Evolutionary conservation across 1,140 invertebrate genomes (phyloP).

Genomic region (Drosophila sulfurigaster): DNA sequence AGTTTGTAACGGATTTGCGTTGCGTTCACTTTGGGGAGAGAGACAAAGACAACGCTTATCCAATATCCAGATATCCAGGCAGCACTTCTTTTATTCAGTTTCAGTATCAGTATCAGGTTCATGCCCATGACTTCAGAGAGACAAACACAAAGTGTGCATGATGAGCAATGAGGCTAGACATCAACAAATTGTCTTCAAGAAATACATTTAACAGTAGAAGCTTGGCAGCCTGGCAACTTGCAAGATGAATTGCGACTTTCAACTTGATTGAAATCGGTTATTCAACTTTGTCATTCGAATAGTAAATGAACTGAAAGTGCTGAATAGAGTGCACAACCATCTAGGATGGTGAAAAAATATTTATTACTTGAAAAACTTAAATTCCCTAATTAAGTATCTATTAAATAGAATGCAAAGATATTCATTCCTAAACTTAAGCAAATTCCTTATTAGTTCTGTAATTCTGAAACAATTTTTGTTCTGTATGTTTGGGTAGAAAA

Average conservation of each 20-base stretch:
- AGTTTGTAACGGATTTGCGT: constrained; percentile 79
- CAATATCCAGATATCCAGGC: constrained; percentile 6
- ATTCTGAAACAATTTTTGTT: too few species aligned
- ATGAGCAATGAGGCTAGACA: constrained; percentile 43
- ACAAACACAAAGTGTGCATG: constrained; percentile 22
- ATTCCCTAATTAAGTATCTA: too few species aligned
- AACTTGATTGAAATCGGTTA: constrained; percentile 46
- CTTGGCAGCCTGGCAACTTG: not conserved
- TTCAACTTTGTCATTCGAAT: constrained; percentile 39
- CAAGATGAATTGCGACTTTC: constrained; percentile 47
- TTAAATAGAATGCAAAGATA: too few species aligned
- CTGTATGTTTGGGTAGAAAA: too few species aligned
- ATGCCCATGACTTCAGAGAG: constrained; percentile 31
- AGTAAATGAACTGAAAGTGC: not conserved
- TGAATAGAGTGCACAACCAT: not conserved
- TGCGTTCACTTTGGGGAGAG: constrained; percentile 2
- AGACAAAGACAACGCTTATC: not conserved
- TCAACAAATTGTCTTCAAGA: constrained; percentile 38
- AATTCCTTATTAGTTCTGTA: too few species aligned
- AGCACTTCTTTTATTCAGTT: not conserved
- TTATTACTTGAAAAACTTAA: too few species aligned
- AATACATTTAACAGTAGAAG: constrained; percentile 27
- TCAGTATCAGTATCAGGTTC: constrained; percentile 65
- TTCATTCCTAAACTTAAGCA: too few species aligned
- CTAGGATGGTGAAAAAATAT: too few species aligned